Evolutionary conservation across 2,888 invertebrate species (phyloP), one percentile per base, ranked within the genome.

Genomic region (Lobophora halterata): DNA sequence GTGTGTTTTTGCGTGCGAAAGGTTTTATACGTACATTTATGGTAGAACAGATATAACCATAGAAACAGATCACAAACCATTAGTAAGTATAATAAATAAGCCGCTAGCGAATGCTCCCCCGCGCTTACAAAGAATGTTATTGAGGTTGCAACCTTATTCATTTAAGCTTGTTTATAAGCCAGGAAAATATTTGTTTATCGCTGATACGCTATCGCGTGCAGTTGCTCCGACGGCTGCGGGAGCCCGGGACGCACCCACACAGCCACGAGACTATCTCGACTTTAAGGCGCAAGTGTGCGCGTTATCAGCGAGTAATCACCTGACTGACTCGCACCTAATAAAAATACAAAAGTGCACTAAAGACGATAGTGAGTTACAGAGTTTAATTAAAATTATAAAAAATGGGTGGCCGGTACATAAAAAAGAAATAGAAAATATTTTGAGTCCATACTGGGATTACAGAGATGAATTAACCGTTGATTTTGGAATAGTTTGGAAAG

Each of bases 111-210:
- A 21, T 12, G 45, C 42, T 24, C 19, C 38, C 3, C 3, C 20
- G 3, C 7, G 20, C 5, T 5, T 58, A 19, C 57, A 57, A 27
- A 24, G 53, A 17, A 57, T 55, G 46, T 16, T 55, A 12, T 8
- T 57, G 12, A 21, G 50, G 18, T 21, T 56, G 7, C 52, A 52
- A 18, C 52, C 46, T 0, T 56, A 48, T 34, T 24, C 41, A 3
- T 46, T 53, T 24, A 38, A 34, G 7, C 17, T 56, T 1, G 34
- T 47, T 2, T 56, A 49, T 20, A 50, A 51, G 29, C 52, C 52
- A 1, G 52, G 52, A 6, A 52, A 38, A 16, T 31, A 53, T 5
- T 18, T 56, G 5, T 47, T 34, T 10, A 43, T 56, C 5, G 56
- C 56, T 6, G 55, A 56, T 16, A 24, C 53, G 3, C 13, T 56